Evolutionary conservation across 2,888 invertebrate species (phyloP), one percentile per base, ranked within the genome.

Genomic region (Thecophora atra): DNA sequence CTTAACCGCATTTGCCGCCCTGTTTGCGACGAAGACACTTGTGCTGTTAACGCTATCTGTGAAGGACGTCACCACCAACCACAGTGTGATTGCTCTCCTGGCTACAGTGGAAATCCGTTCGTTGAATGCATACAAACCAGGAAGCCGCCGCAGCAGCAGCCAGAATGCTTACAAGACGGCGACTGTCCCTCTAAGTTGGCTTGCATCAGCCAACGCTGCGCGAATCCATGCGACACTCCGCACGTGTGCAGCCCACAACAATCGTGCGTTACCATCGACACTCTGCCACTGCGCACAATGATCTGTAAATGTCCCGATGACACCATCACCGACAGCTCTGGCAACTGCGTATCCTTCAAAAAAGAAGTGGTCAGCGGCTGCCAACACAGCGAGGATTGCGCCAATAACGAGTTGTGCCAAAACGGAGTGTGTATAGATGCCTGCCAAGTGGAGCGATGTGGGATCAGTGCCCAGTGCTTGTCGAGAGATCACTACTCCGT

Each of bases 221-320:
- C 90, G 73, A 92, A 96, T 86, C 93, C 95, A 5, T 97, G 96
- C 80, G 86, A 89, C 15, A 86, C 89, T 6, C 89, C 91, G 11
- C 90, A 91, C 77, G 90, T 94, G 60, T 96, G 96, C 82, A 91
- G 91, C 19, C 87, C 89, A 6, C 93, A 93, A 76, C 94, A 96
- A 78, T 89, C 92, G 73, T 96, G 96, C 84, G 89, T 91, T 73
- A 93, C 94, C 0, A 88, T 93, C 15, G 94, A 95, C 78, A 91
- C 94, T 0, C 82, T 92, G 62, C 95, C 96, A 2, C 86, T 95
- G 75, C 90, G 95, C 68, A 95, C 95, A 0, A 91, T 96, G 79
- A 93, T 95, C 79, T 96, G 96, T 82, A 91, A 93, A 80, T 97
- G 96, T 86, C 94, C 95, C 19, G 89, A 92, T 54, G 95, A 95